phyloP scores from a whole-genome alignment of 2,113 vertebrate genomes.

The Oryzias javanicus region DNA sequence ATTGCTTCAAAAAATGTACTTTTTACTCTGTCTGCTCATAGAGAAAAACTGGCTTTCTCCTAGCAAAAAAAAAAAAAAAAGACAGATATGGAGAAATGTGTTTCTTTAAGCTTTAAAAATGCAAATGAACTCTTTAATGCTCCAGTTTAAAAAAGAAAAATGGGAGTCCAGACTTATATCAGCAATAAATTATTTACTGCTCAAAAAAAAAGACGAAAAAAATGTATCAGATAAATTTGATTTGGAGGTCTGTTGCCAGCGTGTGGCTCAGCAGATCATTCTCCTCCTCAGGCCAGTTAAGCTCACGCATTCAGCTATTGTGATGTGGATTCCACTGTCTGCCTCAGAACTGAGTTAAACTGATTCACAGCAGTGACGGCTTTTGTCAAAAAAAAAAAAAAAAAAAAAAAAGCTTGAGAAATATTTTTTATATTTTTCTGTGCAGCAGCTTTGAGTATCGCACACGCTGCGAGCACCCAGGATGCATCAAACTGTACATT shows the following conservation, averaged over 20 bases:
- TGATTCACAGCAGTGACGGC: neutral
- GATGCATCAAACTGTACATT: conserved; percentile 24
- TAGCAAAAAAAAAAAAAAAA: conserved; percentile 13
- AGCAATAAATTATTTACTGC: conserved; percentile 2
- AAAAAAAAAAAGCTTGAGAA: conserved; percentile 1
- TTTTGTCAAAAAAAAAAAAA: conserved; percentile 7
- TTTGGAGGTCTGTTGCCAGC: no score
- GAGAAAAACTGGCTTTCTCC: no score
- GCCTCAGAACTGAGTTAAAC: conserved; percentile 10
- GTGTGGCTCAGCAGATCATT: neutral
- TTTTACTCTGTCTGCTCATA: no score
- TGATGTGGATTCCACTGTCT: conserved; percentile 20
- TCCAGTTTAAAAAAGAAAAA: conserved; percentile 11
- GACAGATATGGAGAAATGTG: conserved; percentile 46
- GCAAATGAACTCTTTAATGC: conserved; percentile 45
- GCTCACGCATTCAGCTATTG: conserved; percentile 18
- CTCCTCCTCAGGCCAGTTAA: conserved; percentile 25
- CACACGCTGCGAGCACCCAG: neutral
- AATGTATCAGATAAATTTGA: no score
- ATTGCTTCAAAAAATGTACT: no score
- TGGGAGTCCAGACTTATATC: conserved; percentile 11
- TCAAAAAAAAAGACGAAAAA: neutral
- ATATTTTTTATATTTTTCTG: conserved; percentile 1
- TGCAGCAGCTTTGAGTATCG: conserved; percentile 14
- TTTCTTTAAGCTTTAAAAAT: conserved; percentile 41